phyloP scores from a whole-genome alignment of 2,797 vertebrate genomes.

The Melanotaenia parkinsoni region DNA sequence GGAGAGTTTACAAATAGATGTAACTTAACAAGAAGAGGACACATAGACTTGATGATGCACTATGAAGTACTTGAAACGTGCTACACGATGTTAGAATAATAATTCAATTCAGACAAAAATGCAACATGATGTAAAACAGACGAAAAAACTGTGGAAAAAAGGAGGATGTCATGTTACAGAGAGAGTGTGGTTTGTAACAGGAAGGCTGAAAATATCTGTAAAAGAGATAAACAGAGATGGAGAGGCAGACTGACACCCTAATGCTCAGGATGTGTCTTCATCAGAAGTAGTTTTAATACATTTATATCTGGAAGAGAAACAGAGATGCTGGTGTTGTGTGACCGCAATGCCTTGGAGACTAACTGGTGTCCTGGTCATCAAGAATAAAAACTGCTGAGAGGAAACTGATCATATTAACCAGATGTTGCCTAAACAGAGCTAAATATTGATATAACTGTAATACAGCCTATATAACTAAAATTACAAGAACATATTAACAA shows the following conservation, averaged over 20 bases:
- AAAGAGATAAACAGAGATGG: conserved; percentile 13
- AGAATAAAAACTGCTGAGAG: not conserved
- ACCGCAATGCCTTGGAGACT: not conserved
- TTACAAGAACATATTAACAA: too few species aligned
- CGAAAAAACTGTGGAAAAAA: not conserved
- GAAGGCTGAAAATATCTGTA: conserved; percentile 32
- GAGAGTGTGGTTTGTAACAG: conserved; percentile 24
- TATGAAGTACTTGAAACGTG: not conserved
- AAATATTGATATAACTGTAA: too few species aligned
- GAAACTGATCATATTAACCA: too few species aligned
- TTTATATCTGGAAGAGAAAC: conserved; percentile 6
- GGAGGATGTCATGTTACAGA: not conserved
- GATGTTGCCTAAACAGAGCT: too few species aligned
- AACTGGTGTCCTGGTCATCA: not conserved
- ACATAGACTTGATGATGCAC: not conserved
- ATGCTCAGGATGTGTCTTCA: not conserved
- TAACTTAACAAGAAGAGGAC: too few species aligned
- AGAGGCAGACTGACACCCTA: not conserved
- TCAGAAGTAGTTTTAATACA: not conserved
- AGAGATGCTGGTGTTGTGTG: not conserved
- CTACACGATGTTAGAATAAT: not conserved
- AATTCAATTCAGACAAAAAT: not conserved
- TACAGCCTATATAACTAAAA: too few species aligned
- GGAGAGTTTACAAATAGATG: too few species aligned
- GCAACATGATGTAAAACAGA: too few species aligned